These are phyloP conservation scores for Brachypterus glaber DNA, from an alignment of 2,888 invertebrate species.

Conservation along the genomic window DNA sequence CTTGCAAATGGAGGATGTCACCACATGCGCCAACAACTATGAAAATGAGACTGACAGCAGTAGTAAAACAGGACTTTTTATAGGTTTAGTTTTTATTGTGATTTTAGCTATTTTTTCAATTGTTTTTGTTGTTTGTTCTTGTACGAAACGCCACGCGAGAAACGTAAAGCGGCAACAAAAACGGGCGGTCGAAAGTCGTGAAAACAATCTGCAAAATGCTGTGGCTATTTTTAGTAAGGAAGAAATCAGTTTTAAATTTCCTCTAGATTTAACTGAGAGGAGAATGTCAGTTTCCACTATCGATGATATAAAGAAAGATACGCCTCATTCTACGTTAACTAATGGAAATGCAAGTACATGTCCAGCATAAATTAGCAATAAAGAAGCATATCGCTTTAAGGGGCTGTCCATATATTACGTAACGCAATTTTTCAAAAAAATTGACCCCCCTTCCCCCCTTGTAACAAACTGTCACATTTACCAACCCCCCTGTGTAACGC, in stretches of 20 bases:
- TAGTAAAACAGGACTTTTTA: conserved; percentile 42
- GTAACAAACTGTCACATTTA: no score
- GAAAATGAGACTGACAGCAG: conserved; percentile 36
- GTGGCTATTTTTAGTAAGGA: conserved; percentile 39
- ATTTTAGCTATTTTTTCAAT: conserved; percentile 44
- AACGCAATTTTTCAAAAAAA: no score
- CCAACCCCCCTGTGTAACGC: no score
- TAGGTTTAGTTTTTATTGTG: conserved; percentile 41
- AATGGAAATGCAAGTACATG: conserved; percentile 31
- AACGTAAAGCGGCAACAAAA: conserved; percentile 41
- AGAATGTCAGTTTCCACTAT: conserved; percentile 40
- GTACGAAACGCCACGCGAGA: conserved; percentile 58
- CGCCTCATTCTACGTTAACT: conserved; percentile 29
- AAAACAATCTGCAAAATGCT: conserved; percentile 35
- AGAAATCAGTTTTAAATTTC: conserved; percentile 52
- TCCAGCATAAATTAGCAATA: no score
- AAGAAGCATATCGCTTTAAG: no score
- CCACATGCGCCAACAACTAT: conserved; percentile 43
- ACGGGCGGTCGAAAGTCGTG: conserved; percentile 18
- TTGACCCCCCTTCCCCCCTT: no score
- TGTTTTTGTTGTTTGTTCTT: conserved; percentile 49
- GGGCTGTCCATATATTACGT: no score
- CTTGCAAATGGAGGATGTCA: conserved; percentile 37
- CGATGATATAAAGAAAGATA: conserved; percentile 39
- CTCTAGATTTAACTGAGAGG: conserved; percentile 41